Evolutionary conservation across 2,797 vertebrate genomes (phyloP), one percentile per base, ranked within the genome.

Genomic region (Coregonus ussuriensis): DNA sequence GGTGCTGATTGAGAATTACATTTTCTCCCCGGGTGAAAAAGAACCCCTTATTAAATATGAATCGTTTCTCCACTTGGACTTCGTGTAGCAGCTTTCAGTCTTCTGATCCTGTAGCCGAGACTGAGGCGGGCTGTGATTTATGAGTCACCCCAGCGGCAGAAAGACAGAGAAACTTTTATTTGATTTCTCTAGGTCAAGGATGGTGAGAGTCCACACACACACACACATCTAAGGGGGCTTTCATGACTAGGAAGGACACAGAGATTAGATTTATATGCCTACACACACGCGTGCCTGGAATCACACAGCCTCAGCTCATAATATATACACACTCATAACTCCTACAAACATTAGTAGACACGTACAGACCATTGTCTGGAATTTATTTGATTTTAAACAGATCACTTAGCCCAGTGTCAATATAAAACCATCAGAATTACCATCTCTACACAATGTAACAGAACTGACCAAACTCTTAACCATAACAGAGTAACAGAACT

Each of bases 11-110:
- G 77, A 37, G 81, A 78, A 71, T 74, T 83, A 52, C 47, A 75
- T 69, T 84, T 82, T 74, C 62, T 75, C 59, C 21, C 15, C 56
- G 77, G 74, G 79, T 76, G 74, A 79, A 80, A 72, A 77, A 79
- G 79, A 80, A 73, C 65, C 53, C 75, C 66, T 25, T 51, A 81
- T 85, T 81, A 84, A 84, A 84, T 81, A 85, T 83, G 65, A 75
- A 82, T 85, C 31, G 56, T 73, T 72, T 76, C 63, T 78, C 33
- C 35, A 63, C 71, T 75, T 76, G 54, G 72, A 74, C 63, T 63
- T 79, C 37, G 74, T 77, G 41, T 79, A 79, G 77, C 71, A 74
- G 78, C 70, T 21, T 75, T 75, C 63, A 76, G 78, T 62, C 29
- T 67, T 47, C 41, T 47, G 41, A 47, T 47, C 41, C 41, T 47